phyloP scores from a whole-genome alignment of 1,140 invertebrate genomes.

The Parasteatoda tepidariorum region DNA sequence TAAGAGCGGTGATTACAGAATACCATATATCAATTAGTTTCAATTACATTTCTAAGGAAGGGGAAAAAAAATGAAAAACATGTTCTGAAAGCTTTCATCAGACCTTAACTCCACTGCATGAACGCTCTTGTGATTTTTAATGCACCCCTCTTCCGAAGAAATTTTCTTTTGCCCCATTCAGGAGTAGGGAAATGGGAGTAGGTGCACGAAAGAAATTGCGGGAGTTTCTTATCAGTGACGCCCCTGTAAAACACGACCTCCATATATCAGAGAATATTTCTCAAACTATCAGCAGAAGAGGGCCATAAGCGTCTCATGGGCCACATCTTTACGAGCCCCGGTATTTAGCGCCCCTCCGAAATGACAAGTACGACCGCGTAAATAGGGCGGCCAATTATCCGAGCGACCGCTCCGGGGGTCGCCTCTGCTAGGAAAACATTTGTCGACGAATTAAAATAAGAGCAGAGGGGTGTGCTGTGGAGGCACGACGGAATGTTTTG shows the following conservation, averaged over 20 bases:
- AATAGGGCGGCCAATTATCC: conserved; percentile 59
- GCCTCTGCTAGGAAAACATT: background rate
- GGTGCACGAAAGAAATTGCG: background rate
- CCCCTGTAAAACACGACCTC: conserved; percentile 50
- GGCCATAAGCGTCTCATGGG: conserved; percentile 43
- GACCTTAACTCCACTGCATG: no score
- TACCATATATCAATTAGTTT: no score
- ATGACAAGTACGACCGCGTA: conserved; percentile 57
- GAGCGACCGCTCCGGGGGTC: conserved; percentile 33
- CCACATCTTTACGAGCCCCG: conserved; percentile 52
- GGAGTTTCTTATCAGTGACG: conserved; percentile 21
- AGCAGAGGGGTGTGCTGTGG: background rate
- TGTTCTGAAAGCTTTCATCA: no score
- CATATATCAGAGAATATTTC: conserved; percentile 52
- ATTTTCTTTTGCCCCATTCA: conserved; percentile 4
- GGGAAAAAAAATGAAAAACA: no score
- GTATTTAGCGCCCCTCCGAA: conserved; percentile 56
- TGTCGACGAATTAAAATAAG: conserved; percentile 51
- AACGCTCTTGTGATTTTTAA: no score
- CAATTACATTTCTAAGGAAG: no score
- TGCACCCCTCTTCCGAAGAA: background rate
- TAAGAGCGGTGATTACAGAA: no score
- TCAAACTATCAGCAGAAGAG: conserved; percentile 46
- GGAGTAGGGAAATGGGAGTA: background rate
- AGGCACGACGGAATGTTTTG: background rate